These are phyloP conservation scores for Spheniscus humboldti DNA, from an alignment of 2,797 vertebrate genomes.

Conservation along the genomic window DNA sequence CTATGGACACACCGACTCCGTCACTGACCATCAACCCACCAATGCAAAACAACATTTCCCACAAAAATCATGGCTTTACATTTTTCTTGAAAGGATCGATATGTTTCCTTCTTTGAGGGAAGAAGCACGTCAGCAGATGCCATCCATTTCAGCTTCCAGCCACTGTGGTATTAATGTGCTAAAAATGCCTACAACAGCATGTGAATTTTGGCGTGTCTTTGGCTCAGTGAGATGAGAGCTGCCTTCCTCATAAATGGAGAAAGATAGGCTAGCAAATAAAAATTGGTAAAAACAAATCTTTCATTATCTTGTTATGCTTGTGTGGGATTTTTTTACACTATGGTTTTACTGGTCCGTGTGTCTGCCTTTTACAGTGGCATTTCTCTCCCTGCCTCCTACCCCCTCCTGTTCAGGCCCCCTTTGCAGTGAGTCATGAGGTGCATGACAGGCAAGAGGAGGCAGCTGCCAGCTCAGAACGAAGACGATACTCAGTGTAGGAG, in stretches of 20 bases:
- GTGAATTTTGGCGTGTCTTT: neutral
- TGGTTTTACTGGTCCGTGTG: neutral
- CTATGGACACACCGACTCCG: too few relatives aligned
- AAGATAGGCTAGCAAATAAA: neutral
- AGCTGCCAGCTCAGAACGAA: neutral
- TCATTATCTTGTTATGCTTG: neutral
- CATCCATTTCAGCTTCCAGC: neutral
- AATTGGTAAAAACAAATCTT: neutral
- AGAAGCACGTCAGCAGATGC: neutral
- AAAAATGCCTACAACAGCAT: neutral
- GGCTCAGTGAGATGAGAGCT: neutral
- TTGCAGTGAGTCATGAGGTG: neutral
- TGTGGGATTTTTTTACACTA: neutral
- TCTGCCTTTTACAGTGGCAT: neutral
- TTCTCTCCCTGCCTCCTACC: neutral
- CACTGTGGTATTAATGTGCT: neutral
- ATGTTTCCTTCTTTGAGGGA: neutral
- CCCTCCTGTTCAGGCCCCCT: neutral
- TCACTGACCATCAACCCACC: neutral
- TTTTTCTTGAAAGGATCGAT: neutral
- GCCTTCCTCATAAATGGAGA: neutral
- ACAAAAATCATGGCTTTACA: neutral
- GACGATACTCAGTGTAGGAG: neutral
- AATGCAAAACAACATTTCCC: neutral
- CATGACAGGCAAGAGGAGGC: neutral